A percentile compares a stretch with the other conserved stretches of the same genome.
These are phyloP conservation scores for Hypercompe scribonia DNA, from an alignment of 2,888 invertebrate species.

Conservation along the genomic window DNA sequence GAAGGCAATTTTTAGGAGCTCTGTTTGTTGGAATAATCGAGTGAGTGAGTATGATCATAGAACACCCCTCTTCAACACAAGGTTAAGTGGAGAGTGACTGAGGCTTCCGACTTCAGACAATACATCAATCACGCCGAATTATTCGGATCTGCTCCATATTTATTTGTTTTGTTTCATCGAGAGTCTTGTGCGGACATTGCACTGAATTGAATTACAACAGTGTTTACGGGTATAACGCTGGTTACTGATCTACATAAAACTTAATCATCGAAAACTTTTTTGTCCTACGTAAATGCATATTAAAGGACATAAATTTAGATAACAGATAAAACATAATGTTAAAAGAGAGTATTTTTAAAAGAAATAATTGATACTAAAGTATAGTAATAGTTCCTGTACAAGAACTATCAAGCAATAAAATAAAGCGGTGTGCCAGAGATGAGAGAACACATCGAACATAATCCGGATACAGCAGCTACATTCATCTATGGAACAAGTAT, in stretches of 20 bases:
- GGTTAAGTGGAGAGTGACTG: constrained; percentile 38
- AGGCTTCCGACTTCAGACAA: constrained; percentile 41
- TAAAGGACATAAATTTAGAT: neutral
- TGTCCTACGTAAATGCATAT: neutral
- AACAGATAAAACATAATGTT: neutral
- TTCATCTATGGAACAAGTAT: constrained; percentile 51
- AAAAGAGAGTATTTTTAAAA: no score
- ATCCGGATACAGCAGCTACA: constrained; percentile 37
- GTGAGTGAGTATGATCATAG: constrained; percentile 8
- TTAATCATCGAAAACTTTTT: neutral
- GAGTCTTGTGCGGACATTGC: constrained; percentile 20
- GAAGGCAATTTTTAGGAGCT: constrained; percentile 3
- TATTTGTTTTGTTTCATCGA: constrained; percentile 58
- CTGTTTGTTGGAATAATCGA: constrained; percentile 17
- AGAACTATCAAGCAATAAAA: no score
- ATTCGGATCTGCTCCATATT: constrained; percentile 59
- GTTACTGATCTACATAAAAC: constrained; percentile 13
- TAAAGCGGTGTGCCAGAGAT: constrained; percentile 41
- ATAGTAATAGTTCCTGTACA: no score
- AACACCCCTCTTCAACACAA: constrained; percentile 26
- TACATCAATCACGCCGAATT: constrained; percentile 67
- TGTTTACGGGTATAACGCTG: constrained; percentile 11
- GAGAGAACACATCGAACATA: constrained; percentile 52
- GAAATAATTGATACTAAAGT: no score
- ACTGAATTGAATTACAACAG: constrained; percentile 23